Evolutionary conservation across 2,888 invertebrate genomes (phyloP), one percentile per base, ranked within the genome.

Genomic region (Bembecia ichneumoniformis): DNA sequence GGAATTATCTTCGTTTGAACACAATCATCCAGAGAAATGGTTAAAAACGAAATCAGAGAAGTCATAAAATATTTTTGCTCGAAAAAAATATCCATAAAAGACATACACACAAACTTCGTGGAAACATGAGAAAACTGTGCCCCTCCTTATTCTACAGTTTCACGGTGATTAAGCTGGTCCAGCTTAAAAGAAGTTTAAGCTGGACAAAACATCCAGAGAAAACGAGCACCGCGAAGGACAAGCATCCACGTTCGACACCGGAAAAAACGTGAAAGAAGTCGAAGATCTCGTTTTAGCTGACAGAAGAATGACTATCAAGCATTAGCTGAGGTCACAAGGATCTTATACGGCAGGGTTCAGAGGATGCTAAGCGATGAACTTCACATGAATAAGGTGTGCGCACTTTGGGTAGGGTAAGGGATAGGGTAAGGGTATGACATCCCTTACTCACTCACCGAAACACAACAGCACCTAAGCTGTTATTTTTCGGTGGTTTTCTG

Each of bases 291-390:
- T 57, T 35, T 54, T 55, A 44, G 50, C 48, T 48, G 55, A 57
- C 50, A 51, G 48, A 57, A 56, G 55, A 52, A 49, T 57, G 49
- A 55, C 51, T 36, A 49, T 55, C 35, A 52, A 52, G 46, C 51
- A 57, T 54, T 54, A 51, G 51, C 50, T 55, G 54, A 58, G 52
- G 48, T 55, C 51, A 55, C 43, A n/a, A 13, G 43, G 14, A 13
- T 43, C 43, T 43, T 13, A 43, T 43, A 43, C 13, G 35, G 43
- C 43, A 43, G 53, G 54, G 54, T 59, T 35, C 58, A 55, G 52
- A 61, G 50, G 58, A 59, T 57, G 54, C 54, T 57, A 53, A 56
- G 46, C 48, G 55, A 56, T 52, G 51, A 56, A 34, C 49, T 47
- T 54, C 52, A 47, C 51, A 51, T 28, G 50, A 54, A 43, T 47